Conservation (phyloP, 2,113 vertebrate genomes). For the Greenwoodochromis staneri region DNA sequence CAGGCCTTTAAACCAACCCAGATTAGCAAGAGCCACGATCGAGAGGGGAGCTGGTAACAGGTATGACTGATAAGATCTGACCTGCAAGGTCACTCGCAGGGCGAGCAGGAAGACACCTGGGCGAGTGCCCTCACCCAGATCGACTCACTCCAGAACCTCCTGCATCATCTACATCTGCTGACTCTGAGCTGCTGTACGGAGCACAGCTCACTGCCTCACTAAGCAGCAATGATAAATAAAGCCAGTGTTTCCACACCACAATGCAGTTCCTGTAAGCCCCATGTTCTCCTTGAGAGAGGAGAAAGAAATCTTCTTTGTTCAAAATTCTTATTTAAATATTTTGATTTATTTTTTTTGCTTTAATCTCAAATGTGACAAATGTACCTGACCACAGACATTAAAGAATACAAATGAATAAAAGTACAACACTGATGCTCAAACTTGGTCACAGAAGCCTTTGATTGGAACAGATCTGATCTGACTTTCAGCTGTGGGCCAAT, state of each 20-base stretch:
- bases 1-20: neutral
- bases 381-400: neutral
- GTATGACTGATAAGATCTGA: neutral
- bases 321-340: neutral
- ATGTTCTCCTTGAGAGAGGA: neutral
- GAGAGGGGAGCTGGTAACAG: neutral
- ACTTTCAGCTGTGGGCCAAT: neutral
- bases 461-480: neutral
- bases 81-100: neutral
- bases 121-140: neutral
- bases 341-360: rapidly evolving
- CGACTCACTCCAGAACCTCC: neutral
- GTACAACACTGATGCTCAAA: neutral
- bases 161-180: neutral
- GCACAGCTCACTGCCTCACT: neutral
- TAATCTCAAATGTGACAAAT: neutral
- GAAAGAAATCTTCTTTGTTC: neutral
- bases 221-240: neutral
- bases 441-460: neutral
- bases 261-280: neutral
- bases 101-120: neutral
- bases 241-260: neutral
- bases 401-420: neutral
- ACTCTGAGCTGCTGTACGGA: neutral
- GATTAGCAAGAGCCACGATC: neutral